A percentile compares a stretch with the other conserved stretches of the same genome.
Evolutionary conservation across 2,797 vertebrate genomes (phyloP).

Genomic region (Petrocephalus schoutedeni): DNA sequence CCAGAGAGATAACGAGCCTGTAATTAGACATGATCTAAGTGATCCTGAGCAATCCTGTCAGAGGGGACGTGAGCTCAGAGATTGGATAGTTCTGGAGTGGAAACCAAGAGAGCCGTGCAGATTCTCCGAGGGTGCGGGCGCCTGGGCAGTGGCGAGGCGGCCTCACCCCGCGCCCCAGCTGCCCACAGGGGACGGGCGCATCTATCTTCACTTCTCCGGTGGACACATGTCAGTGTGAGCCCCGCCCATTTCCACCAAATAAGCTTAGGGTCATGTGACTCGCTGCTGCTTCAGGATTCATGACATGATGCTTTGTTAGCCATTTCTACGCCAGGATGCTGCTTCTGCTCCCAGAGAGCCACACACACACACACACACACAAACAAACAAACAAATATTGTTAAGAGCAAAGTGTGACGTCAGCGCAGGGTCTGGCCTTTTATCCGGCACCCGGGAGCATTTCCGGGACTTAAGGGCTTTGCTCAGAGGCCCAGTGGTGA

Average conservation of each 20-base stretch:
- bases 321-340: neutral
- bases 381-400: neutral
- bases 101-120: neutral
- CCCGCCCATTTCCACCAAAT: neutral
- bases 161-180: neutral
- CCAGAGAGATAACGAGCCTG: neutral
- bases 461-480: neutral
- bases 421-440: neutral
- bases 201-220: neutral
- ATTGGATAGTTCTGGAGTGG: neutral
- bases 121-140: neutral
- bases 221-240: neutral
- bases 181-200: neutral
- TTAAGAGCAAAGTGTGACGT: neutral
- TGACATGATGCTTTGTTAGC: neutral
- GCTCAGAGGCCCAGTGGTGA: neutral
- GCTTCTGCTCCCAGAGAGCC: neutral
- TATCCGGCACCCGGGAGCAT: neutral
- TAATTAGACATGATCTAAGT: neutral
- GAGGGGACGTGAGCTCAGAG: neutral
- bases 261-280: neutral
- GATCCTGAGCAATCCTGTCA: conserved; percentile 30
- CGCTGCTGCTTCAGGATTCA: neutral
- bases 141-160: neutral
- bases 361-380: too few species aligned